Evolutionary conservation across 2,888 invertebrate genomes (phyloP), one percentile per base, ranked within the genome.

Genomic region (Adela reaumurella): DNA sequence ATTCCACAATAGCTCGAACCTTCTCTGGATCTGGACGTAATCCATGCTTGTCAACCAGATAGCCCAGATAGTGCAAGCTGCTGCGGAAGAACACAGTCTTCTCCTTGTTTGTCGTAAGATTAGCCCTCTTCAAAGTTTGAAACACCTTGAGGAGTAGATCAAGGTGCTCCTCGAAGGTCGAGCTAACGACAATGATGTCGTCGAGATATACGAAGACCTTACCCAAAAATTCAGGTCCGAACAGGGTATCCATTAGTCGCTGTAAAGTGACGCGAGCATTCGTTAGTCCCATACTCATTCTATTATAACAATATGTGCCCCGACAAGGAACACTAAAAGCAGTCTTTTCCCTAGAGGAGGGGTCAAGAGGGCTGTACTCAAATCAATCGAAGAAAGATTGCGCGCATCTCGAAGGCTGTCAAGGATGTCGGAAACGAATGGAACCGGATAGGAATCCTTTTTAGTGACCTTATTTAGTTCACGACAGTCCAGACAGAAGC

Each of bases 261-360:
- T 58, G 58, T 42, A 58, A 59, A 1, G 59, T 57, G 1, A 58
- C 58, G 0, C 57, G 57, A 1, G 58, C 58, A 3, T 46, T 29
- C 3, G 56, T n/a, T n/a, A n/a, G n/a, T n/a, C n/a, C n/a, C n/a
- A n/a, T n/a, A n/a, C n/a, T n/a, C n/a, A n/a, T n/a, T n/a, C n/a
- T 51, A n/a, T 51, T 54, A 49, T 56, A 58, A 1, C 29, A 18
- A 6, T 51, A 53, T 0, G 52, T 54, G 2, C 56, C 57, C 1
- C 57, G 49, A 3, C 50, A 48, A 1, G 57, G 58, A 6, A 58
- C 46, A 11, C 46, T 51, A 42, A 55, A 50, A 28, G 54, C 54
- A 3, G 55, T 50, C 17, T 50, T 50, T 11, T 48, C 24, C 41
- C 20, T 8, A 43, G 45, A 45, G n/a, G 17, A 3, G 11, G 45